Evolutionary conservation across 2,113 vertebrate species (phyloP), one percentile per base, ranked within the genome.

Genomic region (Pardalotus punctatus): DNA sequence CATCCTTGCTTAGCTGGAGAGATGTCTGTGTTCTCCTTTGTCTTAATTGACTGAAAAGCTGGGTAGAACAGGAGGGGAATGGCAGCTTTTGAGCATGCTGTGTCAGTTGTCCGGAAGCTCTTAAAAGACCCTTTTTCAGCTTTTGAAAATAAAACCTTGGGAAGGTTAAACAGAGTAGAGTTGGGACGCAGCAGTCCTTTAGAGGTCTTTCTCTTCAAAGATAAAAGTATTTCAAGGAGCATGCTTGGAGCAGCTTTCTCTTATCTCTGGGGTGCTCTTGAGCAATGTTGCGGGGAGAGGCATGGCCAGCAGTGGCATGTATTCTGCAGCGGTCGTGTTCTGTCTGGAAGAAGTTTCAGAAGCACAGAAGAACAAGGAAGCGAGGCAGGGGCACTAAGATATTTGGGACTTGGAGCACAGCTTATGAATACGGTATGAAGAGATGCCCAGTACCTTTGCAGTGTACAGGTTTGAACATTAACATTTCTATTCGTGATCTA

Each of bases 141-240:
- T 94, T 94, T 93, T 90, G 94, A 94, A 93, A 88, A 86, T 77
- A 93, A 92, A 96, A 93, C 86, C 80, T 90, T 93, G 92, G 92
- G 71, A 95, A 95, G 87, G 93, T 95, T 94, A 95, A 96, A 64
- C 81, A 90, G 79, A 77, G 56, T 80, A 28, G 71, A 64, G 64
- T 86, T 4, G 5, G 57, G 61, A 87, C 0, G 0, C 0, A 0
- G 29, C 53, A 84, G 86, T 84, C 82, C 76, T 90, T 95, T 43
- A 90, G 82, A 94, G 82, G 90, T 81, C 86, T 93, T 92, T 92
- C 76, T 93, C 56, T 51, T 92, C 60, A 81, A 88, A 94, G 91
- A 93, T 93, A 28, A 96, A 94, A 92, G 76, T 33, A 31, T 94
- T 94, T 96, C 82, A 91, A 93, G 90, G 93, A 90, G 70, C 81